A percentile compares a stretch with the other conserved stretches of the same genome.
phyloP scores from a whole-genome alignment of 2,113 vertebrate genomes.

The Motacilla alba region DNA sequence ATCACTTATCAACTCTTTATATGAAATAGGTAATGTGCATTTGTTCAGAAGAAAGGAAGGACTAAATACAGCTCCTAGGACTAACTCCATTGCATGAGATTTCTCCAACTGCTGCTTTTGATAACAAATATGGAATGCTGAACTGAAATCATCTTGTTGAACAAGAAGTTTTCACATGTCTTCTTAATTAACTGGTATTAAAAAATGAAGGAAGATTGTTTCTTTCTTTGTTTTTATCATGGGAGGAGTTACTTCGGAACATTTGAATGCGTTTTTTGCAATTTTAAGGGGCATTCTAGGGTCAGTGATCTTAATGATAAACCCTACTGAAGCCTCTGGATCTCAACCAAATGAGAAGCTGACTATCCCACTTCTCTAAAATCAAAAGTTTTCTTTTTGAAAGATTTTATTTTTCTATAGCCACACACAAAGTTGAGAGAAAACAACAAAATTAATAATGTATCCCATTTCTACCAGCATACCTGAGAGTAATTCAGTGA shows the following conservation, averaged over 20 bases:
- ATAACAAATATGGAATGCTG: not conserved
- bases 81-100: not conserved
- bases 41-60: not conserved
- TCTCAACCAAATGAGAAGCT: not conserved
- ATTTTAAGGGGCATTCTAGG: not conserved
- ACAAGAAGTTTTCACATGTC: not conserved
- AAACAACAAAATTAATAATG: not conserved
- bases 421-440: not conserved
- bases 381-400: rapidly evolving
- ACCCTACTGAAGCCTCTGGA: not conserved
- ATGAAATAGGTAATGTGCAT: not conserved
- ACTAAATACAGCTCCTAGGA: not conserved
- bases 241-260: not conserved
- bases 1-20: not conserved
- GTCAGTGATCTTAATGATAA: not conserved
- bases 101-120: not conserved
- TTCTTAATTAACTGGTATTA: not conserved
- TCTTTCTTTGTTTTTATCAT: not conserved
- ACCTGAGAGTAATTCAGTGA: not conserved
- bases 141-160: not conserved
- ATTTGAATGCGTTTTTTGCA: not conserved
- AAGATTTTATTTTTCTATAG: not conserved
- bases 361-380: not conserved
- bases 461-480: not conserved
- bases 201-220: not conserved